Base-by-base conservation (phyloP, 1,140 invertebrate genomes). In the Cryptotermes secundus region DNA sequence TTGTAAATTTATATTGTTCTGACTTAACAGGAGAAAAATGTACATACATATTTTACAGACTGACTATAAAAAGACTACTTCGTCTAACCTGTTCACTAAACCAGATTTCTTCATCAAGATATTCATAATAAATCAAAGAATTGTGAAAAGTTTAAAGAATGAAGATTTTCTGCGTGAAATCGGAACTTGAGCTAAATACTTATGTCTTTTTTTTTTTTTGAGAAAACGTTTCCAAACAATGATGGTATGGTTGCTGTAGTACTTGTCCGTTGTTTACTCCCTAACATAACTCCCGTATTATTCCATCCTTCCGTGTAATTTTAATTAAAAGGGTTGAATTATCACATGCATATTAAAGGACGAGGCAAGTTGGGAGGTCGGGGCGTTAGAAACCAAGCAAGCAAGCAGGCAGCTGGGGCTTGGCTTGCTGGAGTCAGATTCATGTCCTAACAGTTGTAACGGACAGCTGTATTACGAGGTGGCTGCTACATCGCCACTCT, bases 321-420 rank as follows among this genome's bases (percentile, higher is more conserved):
- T 72, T 72, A 72, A 72, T 72, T 72, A 72, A 72, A 72, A 72
- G 59, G 59, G 59, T n/a, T 72, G 59, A 72, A 72, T 72, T 72
- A 72, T 31, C 59, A 72, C 59, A 72, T 72, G 59, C 59, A 72
- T 72, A 72, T 72, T 72, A 72, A 72, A 72, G 59, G 59, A 14
- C n/a, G 26, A n/a, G 2, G 26, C 26, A 72, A 72, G 59, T 72
- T 72, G 59, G 26, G 59, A 72, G 59, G n/a, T 16, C 59, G 59
- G 19, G 59, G 59, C 26, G 59, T 72, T 72, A 72, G 59, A 31
- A 16, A 31, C 26, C n/a, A 6, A 31, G 59, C 26, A 31, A 14
- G 59, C 26, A 31, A 6, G 59, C 59, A 31, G n/a, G 3, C 22
- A 16, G 53, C 53, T 1, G 26, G 26, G 59, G 59, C 59, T n/a